phyloP scores from a whole-genome alignment of 2,888 invertebrate species.

The Spodoptera exigua region DNA sequence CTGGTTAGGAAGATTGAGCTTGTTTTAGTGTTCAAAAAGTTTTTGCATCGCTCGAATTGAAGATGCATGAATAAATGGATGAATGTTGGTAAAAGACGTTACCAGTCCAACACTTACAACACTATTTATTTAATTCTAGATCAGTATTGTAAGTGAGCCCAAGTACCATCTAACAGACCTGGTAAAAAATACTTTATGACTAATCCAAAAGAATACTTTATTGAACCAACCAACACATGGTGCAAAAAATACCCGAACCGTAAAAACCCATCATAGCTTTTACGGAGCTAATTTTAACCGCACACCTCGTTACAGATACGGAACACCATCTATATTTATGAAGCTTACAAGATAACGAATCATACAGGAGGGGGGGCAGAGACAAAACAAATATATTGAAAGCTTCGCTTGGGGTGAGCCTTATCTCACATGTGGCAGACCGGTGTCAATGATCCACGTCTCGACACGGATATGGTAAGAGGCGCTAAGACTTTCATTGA shows the following conservation, averaged over 20 bases:
- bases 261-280: constrained; percentile 1
- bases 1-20: constrained; percentile 37
- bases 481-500: constrained; percentile 35
- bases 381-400: constrained; percentile 61
- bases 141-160: too few species aligned
- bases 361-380: constrained; percentile 43
- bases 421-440: constrained; percentile 71
- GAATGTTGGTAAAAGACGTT: too few species aligned
- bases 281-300: constrained; percentile 28
- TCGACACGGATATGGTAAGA: constrained; percentile 51
- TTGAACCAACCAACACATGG: constrained; percentile 11
- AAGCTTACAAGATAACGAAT: constrained; percentile 45
- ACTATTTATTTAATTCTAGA: too few species aligned
- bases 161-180: too few species aligned
- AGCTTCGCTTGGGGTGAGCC: constrained; percentile 62
- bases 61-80: too few species aligned
- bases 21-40: constrained; percentile 12
- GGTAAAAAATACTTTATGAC: not conserved
- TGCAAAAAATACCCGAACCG: not conserved
- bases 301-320: constrained; percentile 18
- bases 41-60: too few species aligned
- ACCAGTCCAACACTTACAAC: too few species aligned
- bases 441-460: constrained; percentile 75
- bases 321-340: constrained; percentile 46
- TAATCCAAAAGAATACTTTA: not conserved